These are phyloP conservation scores for Speoplatyrhinus poulsoni DNA, from an alignment of 2,113 vertebrate species.

Conservation along the genomic window DNA sequence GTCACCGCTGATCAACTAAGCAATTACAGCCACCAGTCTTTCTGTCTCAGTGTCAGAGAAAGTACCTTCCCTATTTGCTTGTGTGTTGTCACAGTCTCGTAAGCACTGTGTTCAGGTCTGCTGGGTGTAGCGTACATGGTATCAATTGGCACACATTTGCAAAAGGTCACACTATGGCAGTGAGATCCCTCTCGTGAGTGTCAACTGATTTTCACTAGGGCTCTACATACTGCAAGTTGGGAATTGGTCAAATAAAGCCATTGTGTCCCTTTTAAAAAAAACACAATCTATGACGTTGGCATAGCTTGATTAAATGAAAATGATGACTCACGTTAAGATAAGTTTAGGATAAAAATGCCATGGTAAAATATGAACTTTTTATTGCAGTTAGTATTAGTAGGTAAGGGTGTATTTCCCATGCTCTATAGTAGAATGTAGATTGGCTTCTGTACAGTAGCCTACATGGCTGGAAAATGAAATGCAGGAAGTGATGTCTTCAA, in stretches of 20 bases:
- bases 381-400: too few relatives aligned
- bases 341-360: too few relatives aligned
- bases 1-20: not conserved
- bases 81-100: constrained; percentile 17
- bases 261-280: not conserved
- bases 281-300: not conserved
- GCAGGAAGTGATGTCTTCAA: too few relatives aligned
- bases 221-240: not conserved
- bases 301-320: not conserved
- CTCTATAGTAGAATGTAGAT: too few relatives aligned
- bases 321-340: not conserved
- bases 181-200: not conserved
- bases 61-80: constrained; percentile 64
- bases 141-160: not conserved
- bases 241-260: not conserved
- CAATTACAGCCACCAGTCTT: constrained; percentile 43
- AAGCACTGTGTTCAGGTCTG: not conserved
- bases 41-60: constrained; percentile 51
- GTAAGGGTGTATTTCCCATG: too few relatives aligned
- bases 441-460: too few relatives aligned
- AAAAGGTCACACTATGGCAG: not conserved
- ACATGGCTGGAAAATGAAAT: too few relatives aligned
- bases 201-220: not conserved
- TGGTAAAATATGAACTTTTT: too few relatives aligned
- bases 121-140: not conserved